Percentiles rank a stretch among this genome's conserved stretches.
Evolutionary conservation across 1,140 invertebrate species (phyloP).

Genomic region (Rhagoletis zephyria): DNA sequence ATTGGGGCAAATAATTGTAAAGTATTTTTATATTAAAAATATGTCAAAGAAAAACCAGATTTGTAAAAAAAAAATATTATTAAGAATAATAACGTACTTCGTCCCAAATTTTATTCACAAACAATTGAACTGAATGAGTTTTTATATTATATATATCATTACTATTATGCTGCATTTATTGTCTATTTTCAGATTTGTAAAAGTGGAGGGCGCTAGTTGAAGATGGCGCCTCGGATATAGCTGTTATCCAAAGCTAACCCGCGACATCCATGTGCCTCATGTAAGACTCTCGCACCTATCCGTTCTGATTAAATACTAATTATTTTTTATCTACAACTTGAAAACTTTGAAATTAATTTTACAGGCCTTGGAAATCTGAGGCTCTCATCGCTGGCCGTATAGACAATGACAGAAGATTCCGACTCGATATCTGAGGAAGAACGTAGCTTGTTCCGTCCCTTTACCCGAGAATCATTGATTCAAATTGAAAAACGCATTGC

Average conservation of each 20-base stretch:
- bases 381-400: slow-evolving; percentile 75
- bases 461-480: slow-evolving; percentile 95
- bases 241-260: slow-evolving; percentile 73
- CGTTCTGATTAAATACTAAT: neutral
- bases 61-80: too few species aligned
- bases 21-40: too few species aligned
- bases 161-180: neutral
- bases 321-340: slow-evolving; percentile 52
- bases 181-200: slow-evolving; percentile 66
- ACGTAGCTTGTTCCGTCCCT: slow-evolving; percentile 95
- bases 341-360: slow-evolving; percentile 22
- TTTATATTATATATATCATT: too few species aligned
- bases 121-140: too few species aligned
- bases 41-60: too few species aligned
- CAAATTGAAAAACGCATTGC: slow-evolving; percentile 93
- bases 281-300: slow-evolving; percentile 61
- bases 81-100: too few species aligned
- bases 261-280: slow-evolving; percentile 74
- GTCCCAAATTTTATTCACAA: too few species aligned
- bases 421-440: slow-evolving; percentile 92
- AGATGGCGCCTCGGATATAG: slow-evolving; percentile 74
- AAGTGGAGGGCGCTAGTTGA: slow-evolving; percentile 72
- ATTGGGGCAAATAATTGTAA: too few species aligned
- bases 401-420: slow-evolving; percentile 90
- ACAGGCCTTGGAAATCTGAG: slow-evolving; percentile 74